Conservation (phyloP, 1,140 invertebrate species). For the Apis laboriosa region DNA sequence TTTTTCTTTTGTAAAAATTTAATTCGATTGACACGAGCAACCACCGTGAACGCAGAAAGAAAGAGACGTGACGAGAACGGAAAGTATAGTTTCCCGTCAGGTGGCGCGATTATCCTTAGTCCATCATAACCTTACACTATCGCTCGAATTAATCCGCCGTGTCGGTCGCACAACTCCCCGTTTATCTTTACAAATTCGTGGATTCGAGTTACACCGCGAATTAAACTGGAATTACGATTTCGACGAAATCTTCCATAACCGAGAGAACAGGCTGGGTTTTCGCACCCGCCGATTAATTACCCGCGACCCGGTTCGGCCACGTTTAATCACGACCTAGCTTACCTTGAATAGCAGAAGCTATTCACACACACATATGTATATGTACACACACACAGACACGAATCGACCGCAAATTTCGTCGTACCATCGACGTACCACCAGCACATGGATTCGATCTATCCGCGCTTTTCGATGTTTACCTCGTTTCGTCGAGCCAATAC, state of each 20-base stretch:
- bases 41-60: neutral
- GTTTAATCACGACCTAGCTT: neutral
- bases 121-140: neutral
- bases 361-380: no score
- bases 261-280: no score
- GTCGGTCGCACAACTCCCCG: constrained; percentile 49
- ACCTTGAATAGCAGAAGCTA: neutral
- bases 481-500: neutral
- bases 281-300: neutral
- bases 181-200: constrained; percentile 18
- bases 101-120: constrained; percentile 43
- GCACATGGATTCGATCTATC: no score
- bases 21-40: neutral
- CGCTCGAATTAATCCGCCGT: constrained; percentile 53
- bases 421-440: no score
- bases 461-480: constrained; percentile 5
- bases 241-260: constrained; percentile 16
- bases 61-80: neutral
- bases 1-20: no score
- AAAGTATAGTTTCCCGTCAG: neutral
- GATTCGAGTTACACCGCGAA: constrained; percentile 39
- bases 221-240: constrained; percentile 55
- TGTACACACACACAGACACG: no score
- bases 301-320: neutral
- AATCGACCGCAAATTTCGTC: neutral